These are phyloP conservation scores for Tylochromis polylepis DNA, from an alignment of 2,113 vertebrate species.

Conservation along the genomic window DNA sequence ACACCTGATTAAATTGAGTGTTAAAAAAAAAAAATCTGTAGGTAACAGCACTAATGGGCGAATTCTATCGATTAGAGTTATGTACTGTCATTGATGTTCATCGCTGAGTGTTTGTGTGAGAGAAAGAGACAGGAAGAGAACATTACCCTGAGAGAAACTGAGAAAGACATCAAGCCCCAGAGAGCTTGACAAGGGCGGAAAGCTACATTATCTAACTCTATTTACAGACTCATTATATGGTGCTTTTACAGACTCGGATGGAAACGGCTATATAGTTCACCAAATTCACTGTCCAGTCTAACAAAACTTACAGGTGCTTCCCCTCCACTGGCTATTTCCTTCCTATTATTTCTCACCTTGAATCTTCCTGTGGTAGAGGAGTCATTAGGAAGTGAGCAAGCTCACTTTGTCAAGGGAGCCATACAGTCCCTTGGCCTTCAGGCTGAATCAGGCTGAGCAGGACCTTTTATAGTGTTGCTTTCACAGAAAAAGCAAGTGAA, in stretches of 20 bases:
- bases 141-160: not conserved
- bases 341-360: not conserved
- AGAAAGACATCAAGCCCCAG: not conserved
- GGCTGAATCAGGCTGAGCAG: not conserved
- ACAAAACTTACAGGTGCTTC: not conserved
- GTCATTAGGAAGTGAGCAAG: conserved; percentile 52
- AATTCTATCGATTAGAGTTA: not conserved
- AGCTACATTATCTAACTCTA: not conserved
- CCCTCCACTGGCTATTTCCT: not conserved
- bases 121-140: not conserved
- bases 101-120: not conserved
- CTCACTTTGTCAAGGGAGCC: conserved; percentile 49
- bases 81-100: not conserved
- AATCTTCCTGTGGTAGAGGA: conserved; percentile 13
- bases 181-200: not conserved
- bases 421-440: conserved; percentile 18
- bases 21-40: not conserved
- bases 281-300: not conserved
- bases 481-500: not conserved
- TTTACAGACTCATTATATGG: not conserved
- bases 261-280: not conserved
- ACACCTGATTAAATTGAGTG: not conserved
- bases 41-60: not conserved
- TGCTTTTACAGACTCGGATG: not conserved
- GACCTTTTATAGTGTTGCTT: not conserved